Evolutionary conservation across 2,113 vertebrate genomes (phyloP), one percentile per base, ranked within the genome.

Genomic region (Bostrychus sinensis): DNA sequence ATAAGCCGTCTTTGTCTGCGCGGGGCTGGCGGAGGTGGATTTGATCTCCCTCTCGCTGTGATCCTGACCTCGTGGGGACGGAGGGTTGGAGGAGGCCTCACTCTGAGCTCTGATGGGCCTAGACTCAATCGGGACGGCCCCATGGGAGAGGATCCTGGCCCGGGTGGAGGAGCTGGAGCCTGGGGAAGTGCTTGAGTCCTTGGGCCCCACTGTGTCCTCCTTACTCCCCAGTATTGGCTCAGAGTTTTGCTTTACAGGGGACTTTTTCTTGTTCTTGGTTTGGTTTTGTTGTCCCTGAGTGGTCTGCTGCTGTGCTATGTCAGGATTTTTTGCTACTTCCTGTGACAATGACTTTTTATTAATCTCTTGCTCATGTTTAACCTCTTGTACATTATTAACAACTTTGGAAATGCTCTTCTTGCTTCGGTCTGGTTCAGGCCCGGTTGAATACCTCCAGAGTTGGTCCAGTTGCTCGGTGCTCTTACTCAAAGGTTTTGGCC

Each of bases 401-500:
- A 71, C 56, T 63, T 71, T 11, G 13, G 75, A 62, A 48, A 62
- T 32, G 0, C 39, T 60, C 46, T 62, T 79, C 50, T 62, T 75
- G 38, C 85, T 78, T 32, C 56, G 56, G 2, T 66, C 75, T 1
- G 41, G 34, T 45, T 10, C 63, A 4, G 20, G 19, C 51, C 38
- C 61, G 70, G 20, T 28, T 0, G 65, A 66, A 43, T 37, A 5
- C 51, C 55, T 81, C 62, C 51, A 42, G 10, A 82, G 38, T 45
- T 74, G 81, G 77, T 91, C 90, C 58, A 92, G 81, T 43, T 88
- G 87, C 67, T 94, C 92, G 1, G 89, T 88, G 74, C 93, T 93
- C 80, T 86, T 91, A 73, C 92, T 94, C 34, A 90, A 36, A 13
- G 78, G 68, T 1, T 56, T 65, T 1, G 84, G 63, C 14, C 54